Base-by-base conservation (phyloP, 2,888 invertebrate genomes). In the Noctua fimbriata region DNA sequence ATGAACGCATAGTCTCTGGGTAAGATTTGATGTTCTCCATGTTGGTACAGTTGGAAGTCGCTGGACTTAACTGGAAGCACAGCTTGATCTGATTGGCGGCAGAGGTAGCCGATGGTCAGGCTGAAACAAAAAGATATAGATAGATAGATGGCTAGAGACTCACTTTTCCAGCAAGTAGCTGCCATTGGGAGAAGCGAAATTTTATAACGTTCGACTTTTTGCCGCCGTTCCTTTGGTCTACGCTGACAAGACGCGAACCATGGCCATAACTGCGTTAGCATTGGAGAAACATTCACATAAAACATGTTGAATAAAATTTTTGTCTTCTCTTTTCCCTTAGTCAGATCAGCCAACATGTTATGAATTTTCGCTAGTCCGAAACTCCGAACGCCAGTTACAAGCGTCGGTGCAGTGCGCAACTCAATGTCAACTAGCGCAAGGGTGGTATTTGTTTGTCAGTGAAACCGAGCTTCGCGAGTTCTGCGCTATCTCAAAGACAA, bases 1-100 rank as follows among this genome's bases (percentile, higher is more conserved):
- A 94, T 94, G 89, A 98, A 98, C 60, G 97, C 97, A 89, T 98
- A 98, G 90, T 98, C 97, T 69, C 93, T 94, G 0, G 98, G 98
- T 70, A 97, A 94, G 9, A 92, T 91, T 72, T 97, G 97, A 81
- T 95, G 93, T 93, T 98, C 98, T 12, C 98, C 98, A 89, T 97
- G 97, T 85, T 97, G 97, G 90, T 97, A 97, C 41, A 98, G 93
- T 69, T 97, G 93, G 74, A 98, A 96, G 89, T 97, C 97, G 79
- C 97, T 96, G 60, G 91, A 93, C 41, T 97, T 93, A 80, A 97
- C 96, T 41, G 97, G 96, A 10, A 93, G 88, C 76, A 96, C 94
- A 2, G 89, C 84, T 83, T 94, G 94, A 69, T 95, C 94, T 0
- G 92, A 92, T 28, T 97, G 97, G 0, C 95, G 95, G 89, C 97